These are phyloP conservation scores for Zosterops borbonicus DNA, from an alignment of 2,113 vertebrate species.

Conservation along the genomic window DNA sequence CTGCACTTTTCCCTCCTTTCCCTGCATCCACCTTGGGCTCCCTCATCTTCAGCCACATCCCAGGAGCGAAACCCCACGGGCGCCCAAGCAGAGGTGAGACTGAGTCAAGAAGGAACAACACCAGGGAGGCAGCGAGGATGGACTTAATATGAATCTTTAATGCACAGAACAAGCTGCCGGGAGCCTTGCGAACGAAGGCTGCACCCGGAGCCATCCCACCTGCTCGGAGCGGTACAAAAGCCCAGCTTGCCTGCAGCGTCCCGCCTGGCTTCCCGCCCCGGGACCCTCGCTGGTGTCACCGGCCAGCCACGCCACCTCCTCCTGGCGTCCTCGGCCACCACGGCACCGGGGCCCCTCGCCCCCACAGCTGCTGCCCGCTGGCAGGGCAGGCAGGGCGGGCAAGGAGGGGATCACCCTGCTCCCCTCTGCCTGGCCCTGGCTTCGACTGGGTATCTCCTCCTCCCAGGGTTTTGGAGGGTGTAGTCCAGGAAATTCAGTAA, in stretches of 20 bases:
- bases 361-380: not conserved
- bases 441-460: not conserved
- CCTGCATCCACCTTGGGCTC: accelerated
- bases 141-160: constrained; percentile 79
- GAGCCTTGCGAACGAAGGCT: constrained; percentile 49
- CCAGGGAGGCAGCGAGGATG: constrained; percentile 44
- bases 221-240: not conserved
- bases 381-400: not conserved
- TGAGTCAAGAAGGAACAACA: constrained; percentile 55
- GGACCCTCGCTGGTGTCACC: not conserved
- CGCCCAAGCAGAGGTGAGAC: accelerated
- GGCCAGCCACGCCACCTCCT: not conserved
- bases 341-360: not conserved
- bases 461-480: constrained; percentile 26
- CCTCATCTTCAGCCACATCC: not conserved
- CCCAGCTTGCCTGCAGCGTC: not conserved
- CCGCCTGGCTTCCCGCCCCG: not conserved
- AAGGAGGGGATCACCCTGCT: not conserved
- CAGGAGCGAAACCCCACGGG: accelerated
- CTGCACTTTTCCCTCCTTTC: not conserved
- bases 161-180: constrained; percentile 71
- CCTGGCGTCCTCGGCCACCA: not conserved
- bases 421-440: not conserved
- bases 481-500: constrained; percentile 68
- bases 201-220: constrained; percentile 16